Base-by-base conservation (phyloP, 1,140 invertebrate genomes). In the Bombus superbus region DNA sequence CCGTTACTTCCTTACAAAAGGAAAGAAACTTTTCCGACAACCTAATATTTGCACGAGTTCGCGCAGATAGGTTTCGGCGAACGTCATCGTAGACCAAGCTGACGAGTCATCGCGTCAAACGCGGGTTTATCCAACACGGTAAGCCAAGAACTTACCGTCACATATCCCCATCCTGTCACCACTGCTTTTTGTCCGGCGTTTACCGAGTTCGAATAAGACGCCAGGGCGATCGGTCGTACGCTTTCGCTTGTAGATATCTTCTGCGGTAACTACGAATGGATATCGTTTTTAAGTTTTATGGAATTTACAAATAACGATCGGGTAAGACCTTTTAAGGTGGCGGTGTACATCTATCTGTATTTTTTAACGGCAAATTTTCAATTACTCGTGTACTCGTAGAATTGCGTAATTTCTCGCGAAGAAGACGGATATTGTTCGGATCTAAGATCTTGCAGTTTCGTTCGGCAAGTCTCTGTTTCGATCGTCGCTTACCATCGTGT, bases 111-210 rank as follows among this genome's bases (percentile, higher is more conserved):
- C 57, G 18, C 86, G 89, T 66, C 64, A 64, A 89, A 83, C 68
- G 59, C 57, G 9, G 28, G 42, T 84, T 72, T 72, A 80, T 32
- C 32, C 28, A 3, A 57, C 2, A 64, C 11, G 28, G 25, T n/a
- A 4, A 35, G 15, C 38, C 38, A 64, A 79, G n/a, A 57, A 95
- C 96, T 93, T 92, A 96, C 96, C 80, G 88, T 86, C 42, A 86
- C 92, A 38, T 94, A 87, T 22, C 96, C 96, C 97, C 96, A 97
- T 35, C 97, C 97, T 25, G 96, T 96, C 44, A 96, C 96, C 81
- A 95, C 94, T 18, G 80, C 86, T 13, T 57, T 38, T 15, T 42
- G 53, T n/a, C 73, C 88, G 15, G 47, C 15, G 11, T 40, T 32
- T n/a, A 87, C 35, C 8, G 35, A 25, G 22, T 62, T 81, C 10